phyloP scores from a whole-genome alignment of 2,797 vertebrate genomes.

The Podarcis siculus region DNA sequence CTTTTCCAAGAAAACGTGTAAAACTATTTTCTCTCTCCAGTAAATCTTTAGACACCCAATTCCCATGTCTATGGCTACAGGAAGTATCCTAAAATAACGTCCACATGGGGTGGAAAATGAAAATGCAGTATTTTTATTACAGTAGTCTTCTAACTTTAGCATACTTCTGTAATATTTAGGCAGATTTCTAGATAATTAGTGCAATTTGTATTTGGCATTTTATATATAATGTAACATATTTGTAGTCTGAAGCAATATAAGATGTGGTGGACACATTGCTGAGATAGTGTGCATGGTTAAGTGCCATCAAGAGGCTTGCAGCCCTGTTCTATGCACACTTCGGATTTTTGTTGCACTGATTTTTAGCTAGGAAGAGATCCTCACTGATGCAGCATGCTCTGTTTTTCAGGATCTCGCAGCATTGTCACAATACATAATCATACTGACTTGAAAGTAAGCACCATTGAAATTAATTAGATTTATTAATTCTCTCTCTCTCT shows the following conservation, averaged over 20 bases:
- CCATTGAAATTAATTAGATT: no score
- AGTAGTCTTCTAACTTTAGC: neutral
- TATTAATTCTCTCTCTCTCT: no score
- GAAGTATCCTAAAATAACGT: neutral
- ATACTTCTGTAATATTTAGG: neutral
- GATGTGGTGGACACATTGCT: neutral
- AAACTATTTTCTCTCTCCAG: neutral
- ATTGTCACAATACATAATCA: neutral
- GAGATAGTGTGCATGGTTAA: neutral
- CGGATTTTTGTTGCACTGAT: neutral
- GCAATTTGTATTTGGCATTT: neutral
- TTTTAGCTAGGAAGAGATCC: neutral
- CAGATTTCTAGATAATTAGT: neutral
- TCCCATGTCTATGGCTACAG: neutral
- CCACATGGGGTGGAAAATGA: neutral
- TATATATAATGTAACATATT: no score
- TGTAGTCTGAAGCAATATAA: neutral
- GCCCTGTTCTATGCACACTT: neutral
- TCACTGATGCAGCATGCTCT: neutral
- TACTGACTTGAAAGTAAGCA: neutral
- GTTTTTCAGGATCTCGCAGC: neutral
- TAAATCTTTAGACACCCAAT: neutral
- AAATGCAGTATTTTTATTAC: neutral
- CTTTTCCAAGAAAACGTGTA: neutral
- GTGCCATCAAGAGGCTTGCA: neutral